A percentile compares a stretch with the other conserved stretches of the same genome.
phyloP scores from a whole-genome alignment of 2,888 invertebrate species.

The Carpatolechia fugitivella region DNA sequence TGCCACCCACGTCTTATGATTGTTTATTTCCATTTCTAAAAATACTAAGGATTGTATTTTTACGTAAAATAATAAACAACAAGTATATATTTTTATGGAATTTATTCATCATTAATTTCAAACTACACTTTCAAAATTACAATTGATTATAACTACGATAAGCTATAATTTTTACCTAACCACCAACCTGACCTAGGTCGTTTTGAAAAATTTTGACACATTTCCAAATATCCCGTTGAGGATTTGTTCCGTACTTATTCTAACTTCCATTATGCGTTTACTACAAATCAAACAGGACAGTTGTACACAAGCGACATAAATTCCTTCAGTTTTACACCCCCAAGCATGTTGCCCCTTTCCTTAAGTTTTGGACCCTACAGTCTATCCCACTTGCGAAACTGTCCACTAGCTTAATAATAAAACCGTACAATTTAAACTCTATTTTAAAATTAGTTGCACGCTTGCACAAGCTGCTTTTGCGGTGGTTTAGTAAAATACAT shows the following conservation, averaged over 20 bases:
- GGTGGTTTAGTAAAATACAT: constrained; percentile 65
- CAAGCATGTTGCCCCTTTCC: background rate
- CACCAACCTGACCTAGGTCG: constrained; percentile 58
- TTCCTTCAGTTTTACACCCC: background rate
- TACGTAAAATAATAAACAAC: constrained; percentile 26
- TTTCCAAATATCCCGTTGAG: constrained; percentile 40
- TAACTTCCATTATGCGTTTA: constrained; percentile 50
- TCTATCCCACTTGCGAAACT: constrained; percentile 39
- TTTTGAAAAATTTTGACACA: constrained; percentile 72
- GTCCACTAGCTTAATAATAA: constrained; percentile 42
- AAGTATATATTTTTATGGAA: constrained; percentile 48
- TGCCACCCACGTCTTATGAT: no score
- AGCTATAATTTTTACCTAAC: constrained; percentile 74
- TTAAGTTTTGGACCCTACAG: background rate
- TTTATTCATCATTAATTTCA: constrained; percentile 76
- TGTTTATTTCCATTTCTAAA: no score
- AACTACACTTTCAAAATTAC: constrained; percentile 78
- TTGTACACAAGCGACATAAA: constrained; percentile 32
- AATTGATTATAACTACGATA: constrained; percentile 76
- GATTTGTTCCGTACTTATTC: constrained; percentile 24
- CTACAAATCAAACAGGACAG: constrained; percentile 27
- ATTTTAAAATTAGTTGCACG: constrained; percentile 64
- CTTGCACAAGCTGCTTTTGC: constrained; percentile 69
- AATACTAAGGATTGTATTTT: no score
- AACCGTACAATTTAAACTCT: constrained; percentile 50